These are phyloP conservation scores for Venturia canescens DNA, from an alignment of 1,140 invertebrate genomes.

Conservation along the genomic window DNA sequence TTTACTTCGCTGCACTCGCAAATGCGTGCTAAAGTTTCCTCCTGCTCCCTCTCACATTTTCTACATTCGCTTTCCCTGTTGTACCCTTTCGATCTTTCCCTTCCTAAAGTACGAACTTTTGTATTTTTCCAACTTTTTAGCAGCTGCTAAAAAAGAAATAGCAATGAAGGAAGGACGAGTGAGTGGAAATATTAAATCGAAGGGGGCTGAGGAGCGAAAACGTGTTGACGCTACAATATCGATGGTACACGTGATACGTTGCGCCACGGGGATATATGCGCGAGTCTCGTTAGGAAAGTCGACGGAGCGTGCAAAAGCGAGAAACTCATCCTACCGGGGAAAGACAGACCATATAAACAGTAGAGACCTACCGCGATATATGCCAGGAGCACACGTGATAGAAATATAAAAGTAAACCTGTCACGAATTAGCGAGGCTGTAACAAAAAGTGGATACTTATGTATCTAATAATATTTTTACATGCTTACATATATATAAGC, in stretches of 20 bases:
- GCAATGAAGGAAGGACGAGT: not conserved
- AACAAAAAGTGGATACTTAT: slow-evolving; percentile 20
- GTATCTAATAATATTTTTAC: not conserved
- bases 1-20: too few species aligned
- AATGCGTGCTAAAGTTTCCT: too few species aligned
- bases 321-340: slow-evolving; percentile 28
- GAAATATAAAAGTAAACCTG: slow-evolving; percentile 30
- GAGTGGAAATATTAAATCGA: slow-evolving; percentile 20
- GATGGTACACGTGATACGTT: slow-evolving; percentile 27
- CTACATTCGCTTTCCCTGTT: too few species aligned
- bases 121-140: not conserved
- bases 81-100: too few species aligned
- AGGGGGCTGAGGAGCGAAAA: not conserved
- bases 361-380: slow-evolving; percentile 13
- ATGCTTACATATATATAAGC: not conserved
- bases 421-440: slow-evolving; percentile 24
- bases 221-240: slow-evolving; percentile 19
- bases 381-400: not conserved
- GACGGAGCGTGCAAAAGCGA: slow-evolving; percentile 25
- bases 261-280: not conserved
- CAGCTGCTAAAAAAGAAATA: not conserved
- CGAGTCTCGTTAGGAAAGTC: slow-evolving; percentile 32
- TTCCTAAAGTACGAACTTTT: too few species aligned
- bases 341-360: not conserved
- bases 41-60: too few species aligned